Conservation (phyloP, 2,888 invertebrate species). For the Noctua fimbriata region DNA sequence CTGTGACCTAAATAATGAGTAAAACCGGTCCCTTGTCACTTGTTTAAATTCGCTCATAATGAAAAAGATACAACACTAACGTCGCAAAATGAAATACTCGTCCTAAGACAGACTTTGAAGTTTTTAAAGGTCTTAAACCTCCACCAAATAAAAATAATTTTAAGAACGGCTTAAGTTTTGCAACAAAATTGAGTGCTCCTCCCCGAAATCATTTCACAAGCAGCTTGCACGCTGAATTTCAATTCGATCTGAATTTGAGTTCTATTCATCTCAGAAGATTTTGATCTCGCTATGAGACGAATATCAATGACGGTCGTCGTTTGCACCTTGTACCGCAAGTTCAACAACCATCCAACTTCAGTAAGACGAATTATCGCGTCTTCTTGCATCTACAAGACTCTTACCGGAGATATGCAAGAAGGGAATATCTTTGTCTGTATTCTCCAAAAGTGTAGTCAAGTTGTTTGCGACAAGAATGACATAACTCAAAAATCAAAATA, state of each 20-base stretch:
- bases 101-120: neutral
- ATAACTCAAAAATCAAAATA: no score
- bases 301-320: slow-evolving; percentile 21
- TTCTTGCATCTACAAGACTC: neutral
- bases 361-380: neutral
- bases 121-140: neutral
- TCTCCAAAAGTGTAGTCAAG: neutral
- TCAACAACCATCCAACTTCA: neutral
- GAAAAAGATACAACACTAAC: neutral
- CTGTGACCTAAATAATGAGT: neutral
- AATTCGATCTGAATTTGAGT: slow-evolving; percentile 31
- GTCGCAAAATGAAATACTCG: neutral
- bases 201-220: slow-evolving; percentile 22
- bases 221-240: slow-evolving; percentile 23
- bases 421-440: neutral
- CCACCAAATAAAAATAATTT: neutral
- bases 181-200: slow-evolving; percentile 13
- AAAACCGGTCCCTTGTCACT: neutral
- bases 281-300: slow-evolving; percentile 23
- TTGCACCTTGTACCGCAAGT: neutral
- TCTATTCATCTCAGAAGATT: slow-evolving; percentile 24
- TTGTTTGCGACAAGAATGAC: no score
- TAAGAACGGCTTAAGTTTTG: slow-evolving; percentile 5
- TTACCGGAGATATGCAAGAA: neutral
- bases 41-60: neutral